A percentile compares a stretch with the other conserved stretches of the same genome.
Conservation (phyloP, 2,797 vertebrate genomes). For the Steatocranus sp. region DNA sequence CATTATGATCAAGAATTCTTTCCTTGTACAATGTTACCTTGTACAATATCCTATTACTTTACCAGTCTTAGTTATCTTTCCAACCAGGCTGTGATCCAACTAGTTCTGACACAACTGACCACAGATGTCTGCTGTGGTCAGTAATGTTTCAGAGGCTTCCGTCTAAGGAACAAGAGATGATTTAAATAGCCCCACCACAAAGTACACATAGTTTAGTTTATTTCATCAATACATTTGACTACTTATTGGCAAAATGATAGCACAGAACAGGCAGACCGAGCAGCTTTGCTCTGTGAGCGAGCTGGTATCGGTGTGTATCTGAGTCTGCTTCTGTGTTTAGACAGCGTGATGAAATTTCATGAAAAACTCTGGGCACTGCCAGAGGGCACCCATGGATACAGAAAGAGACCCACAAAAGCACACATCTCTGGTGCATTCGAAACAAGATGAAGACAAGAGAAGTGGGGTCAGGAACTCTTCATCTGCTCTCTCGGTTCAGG, state of each 20-base stretch:
- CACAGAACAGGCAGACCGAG: conserved; percentile 24
- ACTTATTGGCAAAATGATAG: conserved; percentile 60
- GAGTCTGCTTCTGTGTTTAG: conserved; percentile 32
- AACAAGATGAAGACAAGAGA: conserved; percentile 30
- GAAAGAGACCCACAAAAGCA: conserved; percentile 13
- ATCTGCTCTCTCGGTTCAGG: conserved; percentile 15
- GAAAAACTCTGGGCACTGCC: conserved; percentile 63
- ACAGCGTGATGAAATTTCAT: conserved; percentile 72
- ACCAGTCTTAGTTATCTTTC: neutral
- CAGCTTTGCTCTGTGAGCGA: neutral
- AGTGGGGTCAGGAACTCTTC: conserved; percentile 31
- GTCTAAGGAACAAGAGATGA: conserved; percentile 17
- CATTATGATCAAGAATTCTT: neutral
- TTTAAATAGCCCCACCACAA: conserved; percentile 52
- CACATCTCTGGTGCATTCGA: conserved; percentile 34
- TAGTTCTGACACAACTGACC: conserved; percentile 49
- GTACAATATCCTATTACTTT: conserved; percentile 36
- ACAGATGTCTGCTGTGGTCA: conserved; percentile 61
- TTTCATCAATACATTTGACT: conserved; percentile 67
- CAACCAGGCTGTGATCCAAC: conserved; percentile 43
- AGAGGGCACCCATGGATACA: conserved; percentile 31
- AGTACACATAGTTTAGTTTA: no score
- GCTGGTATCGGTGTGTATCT: neutral
- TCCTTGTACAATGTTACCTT: neutral
- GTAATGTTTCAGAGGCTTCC: conserved; percentile 43